phyloP scores from a whole-genome alignment of 2,113 vertebrate species.

The Sclerurus mexicanus region DNA sequence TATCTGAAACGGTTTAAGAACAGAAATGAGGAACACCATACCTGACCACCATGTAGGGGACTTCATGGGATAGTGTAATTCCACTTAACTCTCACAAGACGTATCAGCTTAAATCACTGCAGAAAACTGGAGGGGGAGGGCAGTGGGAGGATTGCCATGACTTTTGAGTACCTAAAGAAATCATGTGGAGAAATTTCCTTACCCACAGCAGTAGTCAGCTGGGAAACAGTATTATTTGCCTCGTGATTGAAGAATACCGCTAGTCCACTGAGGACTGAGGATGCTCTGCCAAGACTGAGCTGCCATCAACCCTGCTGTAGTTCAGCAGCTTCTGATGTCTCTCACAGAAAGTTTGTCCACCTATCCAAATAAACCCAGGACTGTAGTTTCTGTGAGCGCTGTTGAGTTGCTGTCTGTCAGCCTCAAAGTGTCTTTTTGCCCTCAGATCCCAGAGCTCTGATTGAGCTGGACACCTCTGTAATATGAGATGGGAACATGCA shows the following conservation, averaged over 20 bases:
- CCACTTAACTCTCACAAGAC: not conserved
- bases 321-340: not conserved
- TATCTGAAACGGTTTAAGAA: not conserved
- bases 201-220: not conserved
- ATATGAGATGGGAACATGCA: not conserved
- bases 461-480: not conserved
- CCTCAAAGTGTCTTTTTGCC: not conserved
- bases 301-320: not conserved
- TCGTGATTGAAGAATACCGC: not conserved
- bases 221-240: not conserved
- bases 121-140: not conserved
- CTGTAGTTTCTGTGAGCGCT: not conserved
- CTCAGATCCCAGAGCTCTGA: not conserved
- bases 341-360: not conserved
- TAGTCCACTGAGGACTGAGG: not conserved
- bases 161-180: not conserved
- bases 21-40: not conserved
- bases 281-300: not conserved
- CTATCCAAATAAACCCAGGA: not conserved
- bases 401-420: not conserved
- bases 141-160: not conserved
- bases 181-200: not conserved
- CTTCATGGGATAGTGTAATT: not conserved
- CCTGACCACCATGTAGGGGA: accelerated
- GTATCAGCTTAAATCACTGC: not conserved